Base-by-base conservation (phyloP, 2,797 vertebrate species). In the Erithacus rubecula region DNA sequence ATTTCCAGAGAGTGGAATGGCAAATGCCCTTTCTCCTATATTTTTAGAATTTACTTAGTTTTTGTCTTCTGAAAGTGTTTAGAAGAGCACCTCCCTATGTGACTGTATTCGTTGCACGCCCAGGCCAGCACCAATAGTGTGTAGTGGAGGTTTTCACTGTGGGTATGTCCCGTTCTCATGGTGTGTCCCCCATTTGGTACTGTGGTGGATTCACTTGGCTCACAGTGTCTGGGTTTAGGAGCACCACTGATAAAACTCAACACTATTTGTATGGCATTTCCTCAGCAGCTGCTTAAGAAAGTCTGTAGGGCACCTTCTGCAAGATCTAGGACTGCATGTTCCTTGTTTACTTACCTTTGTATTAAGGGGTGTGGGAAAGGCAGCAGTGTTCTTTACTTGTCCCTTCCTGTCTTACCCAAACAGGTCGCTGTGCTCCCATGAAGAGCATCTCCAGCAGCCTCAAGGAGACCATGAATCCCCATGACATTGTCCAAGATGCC, bases 361-460 rank as follows among this genome's bases (percentile, higher is more conserved):
- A 7, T 68, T 52, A 34, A 56, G 20, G n/a, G 16, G 5, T 8
- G 15, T 41, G 58, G n/a, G n/a, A 10, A 83, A 74, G 36, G 62
- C 69, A 72, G 59, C 58, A 21, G 17, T 18, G 26, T 67, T 63
- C 60, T 58, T 86, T 21, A 88, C 58, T 51, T 76, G 32, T 79
- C 29, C 17, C 52, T 91, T 67, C 64, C 37, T 7, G 0, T 74
- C 78, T 90, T 82, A n/a, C 49, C 74, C 90, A 43, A 14, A 18
- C 98, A 99, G 99, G 99, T 94, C 99, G 98, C 95, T 98, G 99
- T 1, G 99, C 99, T 87, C 99, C 99, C n/a, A 99, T 99, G 99
- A 99, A 99, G 98, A 99, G 99, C 98, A 99, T 99, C 97, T 99
- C 99, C 90, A 99, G 99, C 98, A 99, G 99, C 98, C 98, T 99